Evolutionary conservation across 2,888 invertebrate genomes (phyloP).

Genomic region (Phyllotreta cruciferae): DNA sequence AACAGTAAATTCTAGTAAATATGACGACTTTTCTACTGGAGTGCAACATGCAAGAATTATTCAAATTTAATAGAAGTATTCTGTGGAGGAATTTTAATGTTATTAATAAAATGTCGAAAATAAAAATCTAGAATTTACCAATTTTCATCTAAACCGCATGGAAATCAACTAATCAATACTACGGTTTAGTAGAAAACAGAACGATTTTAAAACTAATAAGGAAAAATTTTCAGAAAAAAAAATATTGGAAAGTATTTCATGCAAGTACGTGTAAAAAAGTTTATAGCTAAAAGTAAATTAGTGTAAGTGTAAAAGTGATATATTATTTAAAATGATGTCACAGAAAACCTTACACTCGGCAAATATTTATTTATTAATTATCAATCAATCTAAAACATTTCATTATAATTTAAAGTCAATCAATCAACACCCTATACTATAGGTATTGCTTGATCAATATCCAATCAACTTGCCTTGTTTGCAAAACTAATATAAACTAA

Average conservation of each 20-base stretch:
- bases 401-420: no score
- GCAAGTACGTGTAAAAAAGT: constrained; percentile 9
- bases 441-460: no score
- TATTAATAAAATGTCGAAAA: not conserved
- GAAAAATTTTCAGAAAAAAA: constrained; percentile 4
- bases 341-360: not conserved
- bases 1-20: constrained; percentile 7
- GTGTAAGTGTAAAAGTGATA: constrained; percentile 6
- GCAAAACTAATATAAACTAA: no score
- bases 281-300: not conserved
- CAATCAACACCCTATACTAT: no score
- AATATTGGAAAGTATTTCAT: constrained; percentile 11
- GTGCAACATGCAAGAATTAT: constrained; percentile 18
- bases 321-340: not conserved
- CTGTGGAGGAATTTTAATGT: not conserved
- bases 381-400: no score
- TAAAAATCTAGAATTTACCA: constrained; percentile 7
- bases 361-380: no score
- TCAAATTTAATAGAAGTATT: constrained; percentile 11
- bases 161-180: not conserved
- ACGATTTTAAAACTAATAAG: constrained; percentile 8
- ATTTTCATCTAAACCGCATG: constrained; percentile 15
- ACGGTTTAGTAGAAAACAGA: constrained; percentile 14
- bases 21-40: constrained; percentile 11
- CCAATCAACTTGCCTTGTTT: no score